Evolutionary conservation across 2,797 vertebrate species (phyloP), one percentile per base, ranked within the genome.

Genomic region (Chloroceryle inda): DNA sequence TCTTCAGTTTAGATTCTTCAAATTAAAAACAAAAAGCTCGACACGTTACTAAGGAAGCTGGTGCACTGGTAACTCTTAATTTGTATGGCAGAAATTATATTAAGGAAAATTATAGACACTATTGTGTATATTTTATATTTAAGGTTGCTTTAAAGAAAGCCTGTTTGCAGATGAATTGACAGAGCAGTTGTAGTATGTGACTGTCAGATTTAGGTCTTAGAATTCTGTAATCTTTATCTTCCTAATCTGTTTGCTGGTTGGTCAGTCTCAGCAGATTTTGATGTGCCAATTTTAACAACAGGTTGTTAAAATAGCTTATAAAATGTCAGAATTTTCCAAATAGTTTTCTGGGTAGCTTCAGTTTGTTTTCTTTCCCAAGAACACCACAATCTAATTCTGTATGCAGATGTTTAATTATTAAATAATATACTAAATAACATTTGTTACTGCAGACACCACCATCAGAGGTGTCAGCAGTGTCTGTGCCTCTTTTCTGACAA

Each of bases 391-490:
- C 7, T 52, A 69, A 20, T 66, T 59, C 26, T 49, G 1, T 44
- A n/a, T 23, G 3, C 21, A 81, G 63, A 52, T 21, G 1, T 40
- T 55, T 38, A 69, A 14, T 24, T 52, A 15, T 6, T 66, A 66
- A 62, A 77, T 66, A 5, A 40, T n/a, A 31, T 9, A 49, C 10
- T 20, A 24, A 47, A 29, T 63, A 72, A 72, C 55, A 73, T 33
- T 6, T 61, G 20, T 15, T n/a, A 42, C 5, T 76, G 7, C 4
- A 27, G 31, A 33, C 31, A 61, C 2, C 0, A 1, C 3, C 18
- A 17, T 77, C 24, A 74, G 69, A 77, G 5, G 18, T 61, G 18
- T 53, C 31, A 84, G 10, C 14, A 66, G 12, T 40, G 40, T 38
- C 56, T 77, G 7, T 37, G 13, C 2, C 7, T 76, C 17, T 35